Evolutionary conservation across 1,140 invertebrate species (phyloP).

Genomic region (Drosophila lowei): DNA sequence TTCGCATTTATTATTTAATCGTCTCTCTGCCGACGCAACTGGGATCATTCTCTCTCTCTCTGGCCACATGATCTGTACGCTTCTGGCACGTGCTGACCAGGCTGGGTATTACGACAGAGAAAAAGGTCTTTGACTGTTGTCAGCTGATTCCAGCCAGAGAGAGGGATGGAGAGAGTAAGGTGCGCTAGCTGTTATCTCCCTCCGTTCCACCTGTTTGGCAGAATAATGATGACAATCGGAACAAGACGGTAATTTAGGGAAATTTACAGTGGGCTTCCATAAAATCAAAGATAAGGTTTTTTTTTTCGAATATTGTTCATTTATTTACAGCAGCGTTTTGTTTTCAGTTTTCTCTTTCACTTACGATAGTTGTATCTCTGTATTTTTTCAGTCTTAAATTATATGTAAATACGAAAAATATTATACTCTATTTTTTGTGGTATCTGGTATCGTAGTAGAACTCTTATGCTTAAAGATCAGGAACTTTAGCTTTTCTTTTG

Average conservation of each 20-base stretch:
- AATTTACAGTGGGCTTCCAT: background rate
- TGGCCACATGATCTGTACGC: slow-evolving; percentile 52
- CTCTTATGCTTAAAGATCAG: slow-evolving; percentile 62
- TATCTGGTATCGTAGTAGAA: slow-evolving; percentile 8
- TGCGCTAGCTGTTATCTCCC: slow-evolving; percentile 17
- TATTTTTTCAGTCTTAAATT: slow-evolving; percentile 67
- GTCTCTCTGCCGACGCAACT: slow-evolving; percentile 2
- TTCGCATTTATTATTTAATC: slow-evolving; percentile 33
- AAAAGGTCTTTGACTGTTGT: slow-evolving; percentile 52
- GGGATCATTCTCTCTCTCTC: slow-evolving; percentile 5
- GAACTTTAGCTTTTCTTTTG: slow-evolving; percentile 65
- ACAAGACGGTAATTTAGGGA: slow-evolving; percentile 15
- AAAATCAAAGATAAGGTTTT: slow-evolving; percentile 1
- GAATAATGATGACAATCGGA: slow-evolving; percentile 19
- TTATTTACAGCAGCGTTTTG: slow-evolving; percentile 54
- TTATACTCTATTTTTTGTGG: background rate
- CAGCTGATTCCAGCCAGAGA: slow-evolving; percentile 31
- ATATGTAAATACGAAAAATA: slow-evolving; percentile 47
- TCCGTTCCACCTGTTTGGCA: slow-evolving; percentile 17
- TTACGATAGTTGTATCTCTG: slow-evolving; percentile 3
- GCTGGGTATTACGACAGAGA: slow-evolving; percentile 13
- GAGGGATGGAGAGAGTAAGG: slow-evolving; percentile 16
- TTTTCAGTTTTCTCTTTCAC: slow-evolving; percentile 5
- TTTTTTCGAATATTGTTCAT: slow-evolving; percentile 56
- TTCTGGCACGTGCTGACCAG: slow-evolving; percentile 48